Evolutionary conservation across 2,797 vertebrate species (phyloP), one percentile per base, ranked within the genome.

Genomic region (Etheostoma perlongum): DNA sequence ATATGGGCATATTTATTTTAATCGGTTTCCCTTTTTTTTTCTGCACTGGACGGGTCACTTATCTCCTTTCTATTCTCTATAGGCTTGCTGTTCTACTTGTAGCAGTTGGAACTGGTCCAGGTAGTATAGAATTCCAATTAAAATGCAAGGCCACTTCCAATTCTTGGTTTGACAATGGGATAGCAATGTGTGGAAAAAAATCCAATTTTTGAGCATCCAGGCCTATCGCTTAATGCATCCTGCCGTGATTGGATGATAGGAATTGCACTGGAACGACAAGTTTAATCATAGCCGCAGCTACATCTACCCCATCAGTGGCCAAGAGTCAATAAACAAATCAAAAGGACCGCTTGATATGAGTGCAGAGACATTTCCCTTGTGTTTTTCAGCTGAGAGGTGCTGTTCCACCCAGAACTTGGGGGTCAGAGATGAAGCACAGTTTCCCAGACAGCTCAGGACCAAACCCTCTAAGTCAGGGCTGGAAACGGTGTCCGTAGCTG

Each of bases 131-230:
- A 90, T 91, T 90, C 79, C 89, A 87, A 92, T 92, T 89, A 89
- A 81, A 91, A 89, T 81, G 87, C 84, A 82, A 86, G 88, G 86
- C 82, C 84, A 83, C 88, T 85, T 91, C 84, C 85, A 89, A 85
- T 86, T 87, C 86, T 73, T 78, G 76, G 73, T 90, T 84, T 78
- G 79, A 86, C 75, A 78, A 88, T 64, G 72, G 81, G 88, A 87
- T 76, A 68, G 88, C 84, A 88, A 85, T 88, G 86, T 84, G 89
- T 86, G 90, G 30, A 30, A 40, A 40, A 84, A 88, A 92, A 92
- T 89, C 84, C 84, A 89, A 92, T 93, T 90, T 91, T 91, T 91
- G 86, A 91, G 90, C 92, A 90, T 90, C 84, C 91, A 88, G 88
- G 85, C 89, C 88, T 89, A 85, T 87, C 88, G 84, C 82, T 84